A percentile compares a stretch with the other conserved stretches of the same genome.
Evolutionary conservation across 2,888 invertebrate species (phyloP).

Genomic region (Aspidiotus destructor): DNA sequence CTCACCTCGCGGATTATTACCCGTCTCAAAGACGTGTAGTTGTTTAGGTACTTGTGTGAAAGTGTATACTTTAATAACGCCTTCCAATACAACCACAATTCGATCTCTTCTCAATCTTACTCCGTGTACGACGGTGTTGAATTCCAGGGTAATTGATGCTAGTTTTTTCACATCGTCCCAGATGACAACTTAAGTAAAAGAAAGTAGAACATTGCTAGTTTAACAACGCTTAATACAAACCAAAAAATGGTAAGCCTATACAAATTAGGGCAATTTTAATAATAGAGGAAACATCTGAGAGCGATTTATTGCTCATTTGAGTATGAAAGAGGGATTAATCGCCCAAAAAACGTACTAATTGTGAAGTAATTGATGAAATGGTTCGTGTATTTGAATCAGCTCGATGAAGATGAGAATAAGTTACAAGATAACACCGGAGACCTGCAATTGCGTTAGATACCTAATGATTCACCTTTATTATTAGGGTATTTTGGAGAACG

Average conservation of each 20-base stretch:
- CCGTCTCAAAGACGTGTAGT: constrained; percentile 93
- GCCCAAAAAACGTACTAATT: too few relatives aligned
- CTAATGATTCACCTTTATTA: constrained; percentile 59
- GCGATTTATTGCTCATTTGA: too few relatives aligned
- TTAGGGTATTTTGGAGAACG: constrained; percentile 82
- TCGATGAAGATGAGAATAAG: too few relatives aligned
- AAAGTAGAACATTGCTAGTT: constrained; percentile 15
- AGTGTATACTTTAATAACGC: constrained; percentile 93
- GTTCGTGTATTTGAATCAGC: too few relatives aligned
- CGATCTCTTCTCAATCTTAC: constrained; percentile 88
- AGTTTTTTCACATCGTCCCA: constrained; percentile 97
- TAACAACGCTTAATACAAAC: too few relatives aligned
- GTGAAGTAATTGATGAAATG: too few relatives aligned
- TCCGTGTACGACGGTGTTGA: constrained; percentile 84
- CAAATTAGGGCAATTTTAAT: too few relatives aligned
- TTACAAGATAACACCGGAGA: too few relatives aligned
- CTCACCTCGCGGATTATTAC: constrained; percentile 71
- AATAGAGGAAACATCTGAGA: too few relatives aligned
- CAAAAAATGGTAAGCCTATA: too few relatives aligned
- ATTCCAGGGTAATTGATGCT: constrained; percentile 87
- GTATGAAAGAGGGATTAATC: too few relatives aligned
- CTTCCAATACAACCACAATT: constrained; percentile 90
- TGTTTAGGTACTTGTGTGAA: constrained; percentile 93
- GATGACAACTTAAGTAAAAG: constrained; percentile 62
- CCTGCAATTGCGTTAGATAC: too few relatives aligned